These are phyloP conservation scores for Pseudachorutes palmiensis DNA, from an alignment of 1,140 invertebrate genomes.

Conservation along the genomic window DNA sequence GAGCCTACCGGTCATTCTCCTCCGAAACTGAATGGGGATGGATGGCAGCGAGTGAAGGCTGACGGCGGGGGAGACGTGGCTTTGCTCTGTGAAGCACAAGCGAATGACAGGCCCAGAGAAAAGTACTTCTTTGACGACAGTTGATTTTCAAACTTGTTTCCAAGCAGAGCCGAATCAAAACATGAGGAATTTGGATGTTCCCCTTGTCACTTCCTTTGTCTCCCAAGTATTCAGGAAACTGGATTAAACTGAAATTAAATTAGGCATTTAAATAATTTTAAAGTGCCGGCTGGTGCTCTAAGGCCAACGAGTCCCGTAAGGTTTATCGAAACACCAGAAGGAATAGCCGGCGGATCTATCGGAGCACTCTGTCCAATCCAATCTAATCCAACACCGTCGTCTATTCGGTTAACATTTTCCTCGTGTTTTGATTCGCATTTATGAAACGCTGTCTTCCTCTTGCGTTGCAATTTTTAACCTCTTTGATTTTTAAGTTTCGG, in stretches of 20 bases:
- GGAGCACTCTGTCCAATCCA: slow-evolving; percentile 43
- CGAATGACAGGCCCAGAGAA: slow-evolving; percentile 39
- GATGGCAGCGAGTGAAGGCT: slow-evolving; percentile 33
- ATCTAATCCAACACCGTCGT: slow-evolving; percentile 40
- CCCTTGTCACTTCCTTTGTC: no score
- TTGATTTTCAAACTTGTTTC: background rate
- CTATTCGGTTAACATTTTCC: slow-evolving; percentile 23
- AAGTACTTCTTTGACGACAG: slow-evolving; percentile 32
- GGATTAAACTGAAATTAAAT: no score
- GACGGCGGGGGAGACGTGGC: slow-evolving; percentile 31
- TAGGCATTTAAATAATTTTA: no score
- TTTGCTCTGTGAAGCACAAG: slow-evolving; percentile 47
- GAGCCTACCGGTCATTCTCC: slow-evolving; percentile 49
- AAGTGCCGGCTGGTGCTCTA: slow-evolving; percentile 49
- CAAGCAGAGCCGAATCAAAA: background rate
- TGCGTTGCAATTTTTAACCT: slow-evolving; percentile 10
- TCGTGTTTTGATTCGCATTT: slow-evolving; percentile 14
- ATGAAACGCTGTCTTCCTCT: slow-evolving; percentile 6
- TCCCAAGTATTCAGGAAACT: no score
- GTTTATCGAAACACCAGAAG: slow-evolving; percentile 44
- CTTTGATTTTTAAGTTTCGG: slow-evolving; percentile 43
- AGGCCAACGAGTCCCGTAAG: slow-evolving; percentile 42
- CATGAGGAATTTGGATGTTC: no score
- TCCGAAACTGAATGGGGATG: slow-evolving; percentile 49
- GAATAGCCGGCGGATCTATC: slow-evolving; percentile 40